phyloP scores from a whole-genome alignment of 2,888 invertebrate species.

The Onthophagus sagittarius region DNA sequence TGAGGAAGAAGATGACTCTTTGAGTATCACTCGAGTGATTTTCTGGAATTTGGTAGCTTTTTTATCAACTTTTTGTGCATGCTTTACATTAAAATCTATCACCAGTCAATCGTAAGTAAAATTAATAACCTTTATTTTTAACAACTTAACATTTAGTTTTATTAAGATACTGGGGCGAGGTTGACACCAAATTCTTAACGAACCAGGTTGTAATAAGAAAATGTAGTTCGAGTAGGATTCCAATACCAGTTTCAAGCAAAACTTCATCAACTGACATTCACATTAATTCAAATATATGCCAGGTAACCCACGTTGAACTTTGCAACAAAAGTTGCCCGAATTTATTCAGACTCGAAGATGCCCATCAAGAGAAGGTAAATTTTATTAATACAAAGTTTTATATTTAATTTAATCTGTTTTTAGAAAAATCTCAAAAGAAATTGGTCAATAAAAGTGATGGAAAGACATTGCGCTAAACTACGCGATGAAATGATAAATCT shows the following conservation, averaged over 20 bases:
- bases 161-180: neutral
- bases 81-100: slow-evolving; percentile 17
- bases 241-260: slow-evolving; percentile 18
- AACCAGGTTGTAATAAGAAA: slow-evolving; percentile 3
- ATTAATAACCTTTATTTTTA: neutral
- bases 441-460: slow-evolving; percentile 20
- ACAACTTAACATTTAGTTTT: neutral
- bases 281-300: neutral
- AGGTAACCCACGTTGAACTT: slow-evolving; percentile 1
- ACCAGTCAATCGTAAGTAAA: slow-evolving; percentile 20
- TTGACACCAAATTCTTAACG: neutral
- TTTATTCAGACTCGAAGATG: slow-evolving; percentile 3
- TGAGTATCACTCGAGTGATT: slow-evolving; percentile 8
- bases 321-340: slow-evolving; percentile 21
- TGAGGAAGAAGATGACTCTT: neutral
- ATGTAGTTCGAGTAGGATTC: slow-evolving; percentile 19
- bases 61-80: slow-evolving; percentile 18
- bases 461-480: slow-evolving; percentile 32
- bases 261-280: slow-evolving; percentile 22
- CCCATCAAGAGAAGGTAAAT: neutral
- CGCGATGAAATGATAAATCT: slow-evolving; percentile 37
- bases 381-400: no score
- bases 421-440: slow-evolving; percentile 13
- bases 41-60: slow-evolving; percentile 21
- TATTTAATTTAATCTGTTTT: neutral